Evolutionary conservation across 2,113 vertebrate genomes (phyloP).

Genomic region (Neoarius graeffei): DNA sequence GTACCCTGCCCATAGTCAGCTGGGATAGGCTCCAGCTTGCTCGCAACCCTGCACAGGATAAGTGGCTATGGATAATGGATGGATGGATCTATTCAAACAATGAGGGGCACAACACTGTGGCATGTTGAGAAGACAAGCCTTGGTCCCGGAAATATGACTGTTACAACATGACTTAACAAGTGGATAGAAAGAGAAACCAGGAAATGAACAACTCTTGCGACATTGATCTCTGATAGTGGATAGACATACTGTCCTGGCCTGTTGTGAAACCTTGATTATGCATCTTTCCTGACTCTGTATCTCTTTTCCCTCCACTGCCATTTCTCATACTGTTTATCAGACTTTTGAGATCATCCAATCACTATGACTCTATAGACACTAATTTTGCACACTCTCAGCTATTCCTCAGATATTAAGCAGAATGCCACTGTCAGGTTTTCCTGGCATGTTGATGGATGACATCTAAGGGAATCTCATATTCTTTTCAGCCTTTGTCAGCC

Average conservation of each 20-base stretch:
- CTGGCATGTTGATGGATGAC: slow-evolving; percentile 35
- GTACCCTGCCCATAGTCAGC: no score
- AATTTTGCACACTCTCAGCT: slow-evolving; percentile 12
- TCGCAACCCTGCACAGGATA: no score
- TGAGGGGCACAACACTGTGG: no score
- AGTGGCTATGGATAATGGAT: no score
- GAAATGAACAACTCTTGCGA: not conserved
- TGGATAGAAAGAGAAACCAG: not conserved
- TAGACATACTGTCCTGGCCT: not conserved
- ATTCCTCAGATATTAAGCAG: slow-evolving; percentile 9
- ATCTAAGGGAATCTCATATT: slow-evolving; percentile 18
- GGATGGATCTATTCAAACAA: no score
- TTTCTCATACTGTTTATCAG: not conserved
- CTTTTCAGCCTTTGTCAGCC: slow-evolving; percentile 38
- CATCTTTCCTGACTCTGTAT: not conserved
- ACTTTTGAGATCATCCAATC: not conserved
- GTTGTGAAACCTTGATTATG: not conserved
- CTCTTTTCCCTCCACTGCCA: not conserved
- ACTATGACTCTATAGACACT: slow-evolving; percentile 16
- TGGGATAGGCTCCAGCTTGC: no score
- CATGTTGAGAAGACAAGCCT: no score
- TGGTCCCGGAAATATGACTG: no score
- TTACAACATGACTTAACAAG: no score
- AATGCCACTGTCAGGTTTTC: slow-evolving; percentile 2
- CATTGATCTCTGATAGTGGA: not conserved